Evolutionary conservation across 2,797 vertebrate genomes (phyloP).

Genomic region (Botia almorhae): DNA sequence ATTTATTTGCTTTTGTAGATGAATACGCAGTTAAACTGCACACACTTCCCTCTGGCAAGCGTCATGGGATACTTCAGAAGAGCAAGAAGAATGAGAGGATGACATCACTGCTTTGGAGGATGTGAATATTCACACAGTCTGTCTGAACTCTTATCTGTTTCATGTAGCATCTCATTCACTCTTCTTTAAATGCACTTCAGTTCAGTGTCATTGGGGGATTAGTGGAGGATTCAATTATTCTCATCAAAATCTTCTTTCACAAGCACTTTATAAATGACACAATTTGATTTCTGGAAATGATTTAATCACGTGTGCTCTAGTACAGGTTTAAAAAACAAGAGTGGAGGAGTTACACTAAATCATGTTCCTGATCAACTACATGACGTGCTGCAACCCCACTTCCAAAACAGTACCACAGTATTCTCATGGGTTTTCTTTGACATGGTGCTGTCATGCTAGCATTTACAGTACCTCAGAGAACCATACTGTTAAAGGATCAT

Average conservation of each 20-base stretch:
- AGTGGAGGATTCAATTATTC: neutral
- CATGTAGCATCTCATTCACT: neutral
- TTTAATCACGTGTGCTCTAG: neutral
- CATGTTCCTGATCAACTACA: neutral
- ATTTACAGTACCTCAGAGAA: too few relatives aligned
- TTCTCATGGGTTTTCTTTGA: too few relatives aligned
- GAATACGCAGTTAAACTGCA: neutral
- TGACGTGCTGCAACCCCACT: neutral
- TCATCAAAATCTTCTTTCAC: neutral
- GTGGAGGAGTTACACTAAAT: neutral
- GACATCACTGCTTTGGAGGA: neutral
- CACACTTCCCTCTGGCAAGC: neutral
- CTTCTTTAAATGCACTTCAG: neutral
- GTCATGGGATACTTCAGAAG: neutral
- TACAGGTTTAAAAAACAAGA: neutral
- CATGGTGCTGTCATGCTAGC: too few relatives aligned
- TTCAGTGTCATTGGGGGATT: neutral
- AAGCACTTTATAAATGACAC: neutral
- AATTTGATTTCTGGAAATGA: neutral
- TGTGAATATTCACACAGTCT: neutral
- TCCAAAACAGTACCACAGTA: neutral
- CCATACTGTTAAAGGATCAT: neutral
- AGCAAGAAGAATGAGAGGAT: neutral
- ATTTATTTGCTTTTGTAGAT: conserved; percentile 5
- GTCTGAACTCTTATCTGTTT: neutral